phyloP scores from a whole-genome alignment of 2,888 invertebrate genomes.

The Teleogryllus oceanicus region DNA sequence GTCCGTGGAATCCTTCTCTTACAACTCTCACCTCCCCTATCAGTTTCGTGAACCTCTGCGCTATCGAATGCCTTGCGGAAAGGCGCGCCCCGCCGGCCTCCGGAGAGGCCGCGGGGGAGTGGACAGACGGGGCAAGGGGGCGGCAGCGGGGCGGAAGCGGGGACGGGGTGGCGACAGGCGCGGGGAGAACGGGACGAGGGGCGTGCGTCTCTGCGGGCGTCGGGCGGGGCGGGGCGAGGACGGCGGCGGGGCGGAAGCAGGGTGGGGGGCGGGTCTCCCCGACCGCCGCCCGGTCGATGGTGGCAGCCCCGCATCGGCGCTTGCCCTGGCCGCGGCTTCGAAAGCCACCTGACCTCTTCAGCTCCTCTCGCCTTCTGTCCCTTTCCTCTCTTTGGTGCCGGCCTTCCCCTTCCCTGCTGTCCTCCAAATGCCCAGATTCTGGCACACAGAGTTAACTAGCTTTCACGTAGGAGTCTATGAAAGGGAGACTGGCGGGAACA shows the following conservation, averaged over 20 bases:
- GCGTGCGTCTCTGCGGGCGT: not conserved
- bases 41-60: too few relatives aligned
- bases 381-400: too few relatives aligned
- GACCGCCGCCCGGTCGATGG: conserved; percentile 18
- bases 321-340: not conserved
- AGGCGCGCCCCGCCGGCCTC: too few relatives aligned
- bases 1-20: too few relatives aligned
- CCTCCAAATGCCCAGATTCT: too few relatives aligned
- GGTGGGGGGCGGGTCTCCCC: not conserved
- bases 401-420: too few relatives aligned
- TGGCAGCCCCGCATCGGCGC: conserved; percentile 5
- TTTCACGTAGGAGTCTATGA: too few relatives aligned
- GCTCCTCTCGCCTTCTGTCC: not conserved
- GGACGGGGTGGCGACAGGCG: not conserved
- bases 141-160: not conserved
- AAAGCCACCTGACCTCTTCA: not conserved
- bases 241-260: not conserved
- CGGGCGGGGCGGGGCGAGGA: not conserved
- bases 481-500: too few relatives aligned
- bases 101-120: too few relatives aligned
- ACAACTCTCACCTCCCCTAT: too few relatives aligned
- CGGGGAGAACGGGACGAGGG: not conserved
- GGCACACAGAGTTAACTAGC: too few relatives aligned
- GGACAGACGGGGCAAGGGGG: not conserved
- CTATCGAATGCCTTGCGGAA: too few relatives aligned